Base-by-base conservation (phyloP, 2,888 invertebrate species). In the Tetramorium bicarinatum region DNA sequence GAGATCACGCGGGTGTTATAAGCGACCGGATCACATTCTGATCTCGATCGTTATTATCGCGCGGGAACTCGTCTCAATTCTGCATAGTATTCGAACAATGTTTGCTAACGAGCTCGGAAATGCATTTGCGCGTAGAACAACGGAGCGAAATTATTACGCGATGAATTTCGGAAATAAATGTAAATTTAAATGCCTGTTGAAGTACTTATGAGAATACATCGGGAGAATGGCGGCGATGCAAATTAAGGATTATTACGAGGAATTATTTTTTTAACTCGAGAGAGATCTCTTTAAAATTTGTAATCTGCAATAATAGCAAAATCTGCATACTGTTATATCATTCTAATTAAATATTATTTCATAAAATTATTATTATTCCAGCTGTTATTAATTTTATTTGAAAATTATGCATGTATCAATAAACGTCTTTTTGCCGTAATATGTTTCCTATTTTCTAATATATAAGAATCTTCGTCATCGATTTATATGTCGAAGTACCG, bases 41-140 rank as follows among this genome's bases (percentile, higher is more conserved):
- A 79, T 71, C 59, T 18, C 47, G 59, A 79, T 79, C 59, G 59
- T 79, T 79, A 71, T 79, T 71, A 71, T 59, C 59, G 34, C 59
- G 25, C 47, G n/a, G 47, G 8, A 71, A 71, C 54, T 59, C 66
- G 29, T 66, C 47, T 54, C 44, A 49, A 79, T 49, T 59, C 15
- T 54, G 38, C 11, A 21, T 41, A 44, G 25, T 38, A 61, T 71
- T 71, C 72, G 47, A 47, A 47, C 47, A 71, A 71, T 79, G 59
- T 71, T 72, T 71, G 47, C 47, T 47, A 72, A 79, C 21, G 25
- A 21, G 21, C 38, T 71, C 15, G 29, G 18, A 21, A 34, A 69
- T 69, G 47, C 47, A 79, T 47, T 71, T 61, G 18, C 34, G n/a
- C 59, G 38, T 18, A 38, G 13, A 59, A 79, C 25, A 79, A 61